Base-by-base conservation (phyloP, 1,140 invertebrate genomes). In the Trichonephila clavata region DNA sequence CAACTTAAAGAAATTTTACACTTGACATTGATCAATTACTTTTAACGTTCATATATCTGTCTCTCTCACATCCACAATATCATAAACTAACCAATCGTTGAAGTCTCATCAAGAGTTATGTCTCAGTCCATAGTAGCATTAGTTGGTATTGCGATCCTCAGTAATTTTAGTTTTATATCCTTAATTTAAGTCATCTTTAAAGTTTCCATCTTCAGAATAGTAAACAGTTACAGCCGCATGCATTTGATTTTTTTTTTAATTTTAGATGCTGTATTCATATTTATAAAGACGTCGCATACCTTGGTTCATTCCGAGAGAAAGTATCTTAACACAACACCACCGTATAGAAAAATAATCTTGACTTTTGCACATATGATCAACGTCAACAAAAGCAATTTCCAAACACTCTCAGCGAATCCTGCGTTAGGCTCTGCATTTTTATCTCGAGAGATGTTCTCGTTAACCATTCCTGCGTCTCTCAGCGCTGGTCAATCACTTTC, bases 361-460 rank as follows among this genome's bases (percentile, higher is more conserved):
- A 50, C 81, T 84, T 50, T n/a, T 14, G n/a, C 16, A 84, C 81
- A 84, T 20, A 50, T 59, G 81, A 24, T 57, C 43, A 84, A 14
- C 21, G 50, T 57, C 81, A 84, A 84, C 81, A 84, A 84, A 16
- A 84, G 3, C n/a, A 84, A 24, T 57, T 57, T 84, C 10, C 39
- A n/a, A 3, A 16, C 32, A 13, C 50, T n/a, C 20, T 57, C 81
- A 84, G 18, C 16, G 10, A 32, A 3, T 39, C 24, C 24, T 10
- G 10, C 14, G 16, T 32, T 77, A 18, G 32, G 16, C 61, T 39
- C 16, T 77, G 65, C 32, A 7, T 77, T 77, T 32, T 24, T 16
- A 77, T 77, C 24, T 39, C 32, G 71, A 39, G 71, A 68, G 24
- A 24, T 21, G 10, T 24, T 10, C n/a, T 77, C 7, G 2, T 32